phyloP scores from a whole-genome alignment of 2,888 invertebrate genomes.

The Linnaemya tessellans region DNA sequence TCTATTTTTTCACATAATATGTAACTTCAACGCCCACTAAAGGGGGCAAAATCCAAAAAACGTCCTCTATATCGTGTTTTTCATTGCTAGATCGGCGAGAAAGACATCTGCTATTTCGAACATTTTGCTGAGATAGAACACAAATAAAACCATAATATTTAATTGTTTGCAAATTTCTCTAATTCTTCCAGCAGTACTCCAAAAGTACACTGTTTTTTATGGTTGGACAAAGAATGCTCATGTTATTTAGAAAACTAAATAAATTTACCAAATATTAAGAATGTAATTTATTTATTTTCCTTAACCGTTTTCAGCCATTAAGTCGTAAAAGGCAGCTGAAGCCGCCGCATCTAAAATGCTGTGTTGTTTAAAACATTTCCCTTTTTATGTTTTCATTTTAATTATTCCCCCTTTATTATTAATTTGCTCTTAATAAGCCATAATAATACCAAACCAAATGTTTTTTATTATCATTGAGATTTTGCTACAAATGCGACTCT shows the following conservation, averaged over 20 bases:
- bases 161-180: too few species aligned
- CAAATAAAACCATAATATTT: too few species aligned
- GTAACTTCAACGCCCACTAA: too few species aligned
- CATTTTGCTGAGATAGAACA: too few species aligned
- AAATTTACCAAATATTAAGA: neutral
- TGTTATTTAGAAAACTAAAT: neutral
- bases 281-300: constrained; percentile 5
- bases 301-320: too few species aligned
- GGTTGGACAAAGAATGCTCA: too few species aligned
- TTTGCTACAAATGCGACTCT: neutral
- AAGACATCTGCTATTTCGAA: too few species aligned
- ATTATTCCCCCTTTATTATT: constrained; percentile 25
- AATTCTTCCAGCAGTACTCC: too few species aligned
- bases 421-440: constrained; percentile 31
- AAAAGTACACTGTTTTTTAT: neutral
- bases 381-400: constrained; percentile 8
- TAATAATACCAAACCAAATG: constrained; percentile 10
- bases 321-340: constrained; percentile 3
- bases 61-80: too few species aligned
- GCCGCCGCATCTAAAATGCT: neutral
- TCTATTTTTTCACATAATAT: too few species aligned
- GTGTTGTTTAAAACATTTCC: neutral
- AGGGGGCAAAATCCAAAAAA: too few species aligned
- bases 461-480: constrained; percentile 14
- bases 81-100: too few species aligned